Evolutionary conservation across 2,113 vertebrate genomes (phyloP), one percentile per base, ranked within the genome.

Genomic region (Colinus virginianus): DNA sequence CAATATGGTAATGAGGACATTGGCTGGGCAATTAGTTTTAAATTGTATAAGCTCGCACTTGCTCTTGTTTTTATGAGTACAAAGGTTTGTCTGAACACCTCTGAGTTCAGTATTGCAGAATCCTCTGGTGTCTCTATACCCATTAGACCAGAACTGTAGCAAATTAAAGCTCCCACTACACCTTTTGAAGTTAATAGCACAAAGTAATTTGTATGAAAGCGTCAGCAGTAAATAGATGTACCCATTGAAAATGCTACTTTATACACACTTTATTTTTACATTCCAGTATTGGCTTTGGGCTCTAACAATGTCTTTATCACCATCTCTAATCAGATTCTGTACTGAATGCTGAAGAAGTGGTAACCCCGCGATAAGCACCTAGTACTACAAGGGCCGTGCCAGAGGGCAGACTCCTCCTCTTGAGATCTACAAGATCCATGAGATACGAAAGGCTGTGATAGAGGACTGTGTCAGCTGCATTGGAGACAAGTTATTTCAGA

Each of bases 21-120:
- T 90, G 90, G 87, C 93, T 76, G 85, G 72, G 90, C 87, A 96
- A 95, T 96, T 96, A 96, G 87, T 92, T 94, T 92, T 84, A 94
- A 86, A 93, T 72, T 93, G 91, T 88, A 40, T 81, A 68, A 95
- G 71, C 90, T 92, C 89, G 86, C 72, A 92, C 69, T 56, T 90
- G 85, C 87, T 90, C 48, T 75, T 91, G 90, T 85, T 95, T 56
- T 83, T 94, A 83, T 45, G 90, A 93, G 53, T 75, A 93, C 82
- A 94, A 94, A 95, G 84, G 91, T 95, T 95, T 96, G 87, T 84
- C 78, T 90, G 69, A 91, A 72, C 46, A 88, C 72, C 88, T 96
- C 71, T 38, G 87, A 94, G 76, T 92, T 94, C 71, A 71, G 64
- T 88, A 78, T 89, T 95, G 94, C 72, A 53, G 68, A 93, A 94